Evolutionary conservation across 2,113 vertebrate species (phyloP).

Genomic region (Elephas maximus): DNA sequence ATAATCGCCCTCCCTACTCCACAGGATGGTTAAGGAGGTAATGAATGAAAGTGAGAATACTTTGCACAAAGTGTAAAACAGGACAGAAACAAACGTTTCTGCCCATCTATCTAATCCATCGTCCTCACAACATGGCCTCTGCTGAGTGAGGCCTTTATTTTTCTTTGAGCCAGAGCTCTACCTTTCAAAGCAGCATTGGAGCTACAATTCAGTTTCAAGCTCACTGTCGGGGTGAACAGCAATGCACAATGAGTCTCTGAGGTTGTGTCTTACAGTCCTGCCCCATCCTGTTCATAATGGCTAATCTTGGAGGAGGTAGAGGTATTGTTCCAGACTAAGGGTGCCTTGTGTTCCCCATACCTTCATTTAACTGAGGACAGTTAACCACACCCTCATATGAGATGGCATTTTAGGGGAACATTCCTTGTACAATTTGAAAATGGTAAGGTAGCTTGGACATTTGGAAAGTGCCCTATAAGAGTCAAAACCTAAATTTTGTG

Average conservation of each 20-base stretch:
- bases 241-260: not conserved
- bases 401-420: not conserved
- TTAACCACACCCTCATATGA: not conserved
- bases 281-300: not conserved
- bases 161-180: not conserved
- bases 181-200: not conserved
- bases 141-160: not conserved
- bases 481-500: not conserved
- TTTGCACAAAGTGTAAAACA: not conserved
- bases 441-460: not conserved
- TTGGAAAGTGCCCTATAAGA: not conserved
- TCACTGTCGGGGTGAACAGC: not conserved
- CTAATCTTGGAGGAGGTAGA: not conserved
- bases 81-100: not conserved
- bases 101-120: not conserved
- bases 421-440: constrained; percentile 14
- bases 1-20: not conserved
- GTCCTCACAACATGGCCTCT: not conserved
- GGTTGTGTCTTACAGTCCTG: not conserved
- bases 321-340: not conserved
- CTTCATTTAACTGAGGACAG: not conserved
- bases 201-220: not conserved
- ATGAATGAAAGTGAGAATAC: not conserved
- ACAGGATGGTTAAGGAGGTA: not conserved
- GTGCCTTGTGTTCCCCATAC: not conserved